Conservation (phyloP, 2,888 invertebrate genomes). For the Zygaena filipendulae region DNA sequence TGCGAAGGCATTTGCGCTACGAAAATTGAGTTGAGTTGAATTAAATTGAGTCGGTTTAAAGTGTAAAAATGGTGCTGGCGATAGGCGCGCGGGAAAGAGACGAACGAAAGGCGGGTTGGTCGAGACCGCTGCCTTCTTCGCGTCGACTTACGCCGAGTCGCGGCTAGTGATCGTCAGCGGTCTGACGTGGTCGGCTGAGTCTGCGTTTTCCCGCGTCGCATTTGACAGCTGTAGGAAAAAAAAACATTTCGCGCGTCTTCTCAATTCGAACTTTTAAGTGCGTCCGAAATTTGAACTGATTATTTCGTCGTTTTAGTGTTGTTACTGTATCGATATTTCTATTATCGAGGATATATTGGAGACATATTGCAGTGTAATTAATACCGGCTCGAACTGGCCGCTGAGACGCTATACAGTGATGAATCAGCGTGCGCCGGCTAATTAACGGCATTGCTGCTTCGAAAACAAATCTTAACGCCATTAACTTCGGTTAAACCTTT, state of each 20-base stretch:
- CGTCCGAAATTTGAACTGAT: slow-evolving; percentile 35
- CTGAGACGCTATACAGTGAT: slow-evolving; percentile 63
- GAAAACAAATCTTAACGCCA: slow-evolving; percentile 55
- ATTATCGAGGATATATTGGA: slow-evolving; percentile 27
- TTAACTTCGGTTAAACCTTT: slow-evolving; percentile 31
- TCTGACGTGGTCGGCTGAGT: slow-evolving; percentile 59
- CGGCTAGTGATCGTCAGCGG: slow-evolving; percentile 63
- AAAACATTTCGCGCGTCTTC: slow-evolving; percentile 60
- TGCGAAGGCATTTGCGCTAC: slow-evolving; percentile 61
- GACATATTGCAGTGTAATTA: slow-evolving; percentile 43
- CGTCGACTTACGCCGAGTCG: slow-evolving; percentile 62
- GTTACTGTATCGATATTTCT: slow-evolving; percentile 16
- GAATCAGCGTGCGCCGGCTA: slow-evolving; percentile 65
- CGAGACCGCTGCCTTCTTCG: slow-evolving; percentile 67
- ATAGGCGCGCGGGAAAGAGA: slow-evolving; percentile 60
- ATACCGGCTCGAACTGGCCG: slow-evolving; percentile 47
- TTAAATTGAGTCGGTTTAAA: slow-evolving; percentile 66
- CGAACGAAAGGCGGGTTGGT: slow-evolving; percentile 64
- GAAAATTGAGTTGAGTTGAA: slow-evolving; percentile 69
- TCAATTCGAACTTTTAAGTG: slow-evolving; percentile 48
- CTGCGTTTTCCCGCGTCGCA: slow-evolving; percentile 32
- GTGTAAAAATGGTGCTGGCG: slow-evolving; percentile 65
- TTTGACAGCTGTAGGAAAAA: slow-evolving; percentile 49
- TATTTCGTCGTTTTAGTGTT: slow-evolving; percentile 20
- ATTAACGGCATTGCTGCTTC: slow-evolving; percentile 57